Percentiles rank a stretch among this genome's conserved stretches.
Evolutionary conservation across 2,113 vertebrate species (phyloP).

Genomic region (Chrysochloris asiatica): DNA sequence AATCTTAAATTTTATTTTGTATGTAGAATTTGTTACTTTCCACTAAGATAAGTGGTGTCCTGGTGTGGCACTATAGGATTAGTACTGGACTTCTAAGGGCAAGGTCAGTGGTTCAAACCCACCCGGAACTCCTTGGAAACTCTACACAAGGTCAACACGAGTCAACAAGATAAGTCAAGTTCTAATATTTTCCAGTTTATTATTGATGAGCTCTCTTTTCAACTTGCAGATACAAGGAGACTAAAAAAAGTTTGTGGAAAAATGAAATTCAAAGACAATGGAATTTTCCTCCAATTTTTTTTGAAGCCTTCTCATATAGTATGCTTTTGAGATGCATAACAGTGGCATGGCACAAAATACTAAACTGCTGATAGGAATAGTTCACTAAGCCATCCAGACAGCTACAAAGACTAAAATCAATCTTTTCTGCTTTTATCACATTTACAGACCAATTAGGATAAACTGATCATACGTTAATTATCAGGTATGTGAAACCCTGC

Average conservation of each 20-base stretch:
- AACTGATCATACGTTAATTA: neutral
- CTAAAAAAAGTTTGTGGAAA: too few species aligned
- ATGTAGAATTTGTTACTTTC: neutral
- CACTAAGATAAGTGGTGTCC: neutral
- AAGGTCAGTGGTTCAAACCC: too few species aligned
- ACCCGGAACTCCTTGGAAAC: too few species aligned
- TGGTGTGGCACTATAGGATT: too few species aligned
- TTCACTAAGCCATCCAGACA: neutral
- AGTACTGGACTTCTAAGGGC: too few species aligned
- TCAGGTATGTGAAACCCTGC: too few species aligned
- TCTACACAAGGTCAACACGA: too few species aligned
- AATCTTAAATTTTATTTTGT: neutral
- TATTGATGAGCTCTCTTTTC: neutral
- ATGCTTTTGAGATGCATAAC: neutral
- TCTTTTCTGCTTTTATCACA: neutral
- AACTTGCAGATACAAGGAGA: neutral
- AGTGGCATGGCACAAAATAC: slow-evolving; percentile 10
- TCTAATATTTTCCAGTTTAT: slow-evolving; percentile 42
- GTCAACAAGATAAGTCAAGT: neutral
- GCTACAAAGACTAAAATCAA: neutral
- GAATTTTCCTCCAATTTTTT: too few species aligned
- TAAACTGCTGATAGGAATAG: neutral
- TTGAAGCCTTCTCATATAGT: too few species aligned
- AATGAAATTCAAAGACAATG: too few species aligned
- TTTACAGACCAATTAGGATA: neutral